A percentile compares a stretch with the other conserved stretches of the same genome.
Conservation (phyloP, 2,113 vertebrate species). For the Nothobranchius furzeri region DNA sequence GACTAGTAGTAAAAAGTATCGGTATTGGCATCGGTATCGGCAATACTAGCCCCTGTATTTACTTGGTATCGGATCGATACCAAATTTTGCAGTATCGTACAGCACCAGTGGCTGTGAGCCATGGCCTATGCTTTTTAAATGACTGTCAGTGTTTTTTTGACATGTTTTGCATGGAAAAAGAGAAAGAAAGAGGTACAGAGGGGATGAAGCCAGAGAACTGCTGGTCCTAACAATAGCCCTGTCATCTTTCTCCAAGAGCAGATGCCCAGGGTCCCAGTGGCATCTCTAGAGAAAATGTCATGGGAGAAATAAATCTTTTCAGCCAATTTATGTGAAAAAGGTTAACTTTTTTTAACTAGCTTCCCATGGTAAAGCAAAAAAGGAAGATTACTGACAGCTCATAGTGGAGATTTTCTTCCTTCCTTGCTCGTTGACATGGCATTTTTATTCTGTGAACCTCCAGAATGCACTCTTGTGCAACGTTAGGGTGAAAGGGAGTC, state of each 20-base stretch:
- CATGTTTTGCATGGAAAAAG: conserved; percentile 47
- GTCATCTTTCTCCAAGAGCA: conserved; percentile 70
- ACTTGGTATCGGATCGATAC: no score
- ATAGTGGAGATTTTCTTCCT: conserved; percentile 69
- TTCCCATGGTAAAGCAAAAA: conserved; percentile 58
- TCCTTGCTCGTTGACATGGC: conserved; percentile 62
- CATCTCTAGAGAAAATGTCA: conserved; percentile 76
- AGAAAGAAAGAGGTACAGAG: conserved; percentile 36
- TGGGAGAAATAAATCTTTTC: conserved; percentile 71
- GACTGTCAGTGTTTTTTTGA: conserved; percentile 54
- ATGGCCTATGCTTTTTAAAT: conserved; percentile 66
- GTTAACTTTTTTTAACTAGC: conserved; percentile 66
- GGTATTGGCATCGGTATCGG: no score
- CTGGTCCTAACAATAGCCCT: conserved; percentile 74
- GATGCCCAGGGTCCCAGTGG: conserved; percentile 69
- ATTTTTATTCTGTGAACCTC: conserved; percentile 75
- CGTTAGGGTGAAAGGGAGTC: conserved; percentile 58
- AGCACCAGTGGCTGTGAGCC: conserved; percentile 39
- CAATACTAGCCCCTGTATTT: no score
- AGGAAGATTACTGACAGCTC: conserved; percentile 69
- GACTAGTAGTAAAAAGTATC: no score
- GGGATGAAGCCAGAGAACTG: conserved; percentile 50
- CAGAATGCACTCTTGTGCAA: conserved; percentile 69
- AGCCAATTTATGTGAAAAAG: conserved; percentile 78
- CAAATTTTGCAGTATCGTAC: no score